Evolutionary conservation across 2,113 vertebrate species (phyloP), one percentile per base, ranked within the genome.

Genomic region (Panurus biarmicus): DNA sequence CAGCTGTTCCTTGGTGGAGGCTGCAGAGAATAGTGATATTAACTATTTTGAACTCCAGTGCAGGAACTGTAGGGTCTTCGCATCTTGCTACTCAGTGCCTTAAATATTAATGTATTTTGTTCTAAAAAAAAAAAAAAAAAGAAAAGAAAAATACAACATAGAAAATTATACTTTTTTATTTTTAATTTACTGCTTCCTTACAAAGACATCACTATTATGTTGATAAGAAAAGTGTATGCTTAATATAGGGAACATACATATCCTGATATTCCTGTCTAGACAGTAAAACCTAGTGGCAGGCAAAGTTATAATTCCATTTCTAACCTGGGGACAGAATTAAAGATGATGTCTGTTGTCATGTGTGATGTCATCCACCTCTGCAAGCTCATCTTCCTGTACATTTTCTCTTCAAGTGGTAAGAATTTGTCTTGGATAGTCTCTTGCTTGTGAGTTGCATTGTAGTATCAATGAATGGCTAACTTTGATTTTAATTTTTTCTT

Each of bases 401-500:
- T 53, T 86, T 88, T 75, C 35, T 31, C 42, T 87, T 73, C 48
- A 61, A 54, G 44, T 31, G 35, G 8, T 74, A 67, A 28, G 48
- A 70, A 53, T 85, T 79, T 44, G 89, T 25, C 42, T 82, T 62
- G 54, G 21, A 14, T 71, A 45, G 36, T 44, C 12, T 73, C 29
- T 76, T 54, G 16, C 24, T 33, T 82, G 12, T 76, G 66, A 60
- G 21, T 65, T 70, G 28, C 0, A 0, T 83, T 64, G 23, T 64
- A 53, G 2, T 80, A 47, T 45, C 40, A 56, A 3, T 70, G 12
- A 93, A 51, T 79, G 70, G 24, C 48, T 75, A 75, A 48, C 13
- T 61, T 91, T 72, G 7, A 78, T 67, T 74, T 95, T 65, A 44
- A 42, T 71, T 95, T 89, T 87, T 95, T 64, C 58, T 95, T 83